Evolutionary conservation across 1,140 invertebrate species (phyloP), one percentile per base, ranked within the genome.

Genomic region (Maconellicoccus hirsutus): DNA sequence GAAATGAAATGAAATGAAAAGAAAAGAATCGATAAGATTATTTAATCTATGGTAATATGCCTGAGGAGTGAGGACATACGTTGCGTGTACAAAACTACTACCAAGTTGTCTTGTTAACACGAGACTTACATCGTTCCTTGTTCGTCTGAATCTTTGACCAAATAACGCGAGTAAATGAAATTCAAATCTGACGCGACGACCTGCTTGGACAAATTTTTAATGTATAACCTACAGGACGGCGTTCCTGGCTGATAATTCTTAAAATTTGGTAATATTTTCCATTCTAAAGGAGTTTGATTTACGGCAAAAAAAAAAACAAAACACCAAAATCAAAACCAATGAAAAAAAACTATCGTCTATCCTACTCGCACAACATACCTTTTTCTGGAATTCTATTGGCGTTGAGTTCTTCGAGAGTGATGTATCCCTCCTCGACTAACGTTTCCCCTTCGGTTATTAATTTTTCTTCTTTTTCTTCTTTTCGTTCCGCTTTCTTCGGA

Each of bases 131-230:
- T 82, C 38, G 80, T 81, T 74, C 80, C 80, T 73, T 84, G 79
- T 70, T 80, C 77, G 72, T 84, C 80, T 72, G 79, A 77, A 59
- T 79, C 78, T 74, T 80, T 79, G 75, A 79, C 76, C 1, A 86
- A 76, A 79, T 89, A 95, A 73, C 86, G 80, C 70, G 86, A 86
- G 80, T 89, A 96, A 73, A 98, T 88, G 75, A 84, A 85, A 75
- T 88, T 83, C 2, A 96, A 81, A 81, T 96, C 92, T 73, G 85
- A 80, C 39, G 86, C 83, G 33, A 83, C 84, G 0, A 93, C 88
- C 74, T 86, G 85, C 82, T 94, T 96, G 0, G 88, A 83, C 22
- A 96, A 82, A 83, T 98, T 98, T 79, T 98, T 98, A 38, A 98
- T 88, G 77, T 98, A 97, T 8, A 98, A 79, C 72, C 91, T 86